These are phyloP conservation scores for Acrocephalus scirpaceus DNA, from an alignment of 2,797 vertebrate species.

Conservation along the genomic window DNA sequence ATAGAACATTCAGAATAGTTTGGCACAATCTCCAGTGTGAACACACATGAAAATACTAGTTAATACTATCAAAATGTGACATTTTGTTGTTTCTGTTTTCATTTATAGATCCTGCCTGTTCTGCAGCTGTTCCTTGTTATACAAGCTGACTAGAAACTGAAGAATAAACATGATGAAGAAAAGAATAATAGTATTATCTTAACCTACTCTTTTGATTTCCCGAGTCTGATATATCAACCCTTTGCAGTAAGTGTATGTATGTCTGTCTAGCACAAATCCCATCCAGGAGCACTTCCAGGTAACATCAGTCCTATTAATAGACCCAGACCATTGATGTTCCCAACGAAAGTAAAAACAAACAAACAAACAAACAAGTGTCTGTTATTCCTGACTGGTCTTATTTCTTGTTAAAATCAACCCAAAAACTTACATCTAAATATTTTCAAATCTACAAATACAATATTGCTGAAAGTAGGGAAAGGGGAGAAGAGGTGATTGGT, in stretches of 20 bases:
- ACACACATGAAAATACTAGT: slow-evolving; percentile 36
- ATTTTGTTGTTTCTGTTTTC: slow-evolving; percentile 71
- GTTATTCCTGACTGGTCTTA: not conserved
- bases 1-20: slow-evolving; percentile 34
- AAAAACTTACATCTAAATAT: not conserved
- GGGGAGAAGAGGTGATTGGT: not conserved
- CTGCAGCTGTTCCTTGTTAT: slow-evolving; percentile 22
- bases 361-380: not conserved
- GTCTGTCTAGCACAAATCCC: not conserved
- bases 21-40: slow-evolving; percentile 49
- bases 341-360: not conserved
- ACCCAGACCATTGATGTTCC: not conserved
- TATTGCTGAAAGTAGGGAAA: not conserved
- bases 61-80: slow-evolving; percentile 54
- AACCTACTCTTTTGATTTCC: slow-evolving; percentile 15
- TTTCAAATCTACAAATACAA: not conserved
- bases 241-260: not conserved
- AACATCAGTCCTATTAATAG: not conserved
- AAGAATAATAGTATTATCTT: not conserved
- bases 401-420: not conserved
- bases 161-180: not conserved
- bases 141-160: slow-evolving; percentile 26
- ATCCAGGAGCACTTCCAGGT: not conserved
- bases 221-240: not conserved
- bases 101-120: slow-evolving; percentile 69